Evolutionary conservation across 2,113 vertebrate species (phyloP), one percentile per base, ranked within the genome.

Genomic region (Coptodon bakossiorum): DNA sequence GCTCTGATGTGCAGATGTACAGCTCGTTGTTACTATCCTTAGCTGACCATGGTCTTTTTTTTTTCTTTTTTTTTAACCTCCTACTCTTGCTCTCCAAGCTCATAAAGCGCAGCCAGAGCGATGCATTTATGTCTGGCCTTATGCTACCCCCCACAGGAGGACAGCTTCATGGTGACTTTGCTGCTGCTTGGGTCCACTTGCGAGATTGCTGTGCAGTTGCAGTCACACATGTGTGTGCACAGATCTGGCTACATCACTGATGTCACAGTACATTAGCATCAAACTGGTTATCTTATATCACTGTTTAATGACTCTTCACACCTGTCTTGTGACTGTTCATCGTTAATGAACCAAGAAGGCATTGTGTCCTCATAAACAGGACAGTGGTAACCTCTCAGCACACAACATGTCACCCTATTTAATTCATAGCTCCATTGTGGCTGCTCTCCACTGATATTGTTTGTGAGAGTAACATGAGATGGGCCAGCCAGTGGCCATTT

Each of bases 401-500:
- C 84, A 80, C 54, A 79, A 61, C 84, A 89, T 86, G 89, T 88
- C 88, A 86, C 52, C 31, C n/a, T 10, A 7, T 54, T 54, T 94
- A 84, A 90, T 90, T 95, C 86, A 91, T 86, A 13, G 86, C 87
- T 87, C 84, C 83, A 85, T 80, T 83, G 88, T 87, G 57, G 38
- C 86, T 40, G 73, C 86, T 84, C 83, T 85, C 48, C 73, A n/a
- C 89, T 86, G 73, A 88, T 91, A 87, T 92, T 91, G 94, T 95
- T 92, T 93, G 88, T 31, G 81, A 87, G 82, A 34, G 92, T 80
- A 90, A 91, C 94, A 93, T 76, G 85, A 89, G 90, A 86, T 8
- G 87, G 89, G 87, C 89, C 88, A 91, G 93, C 95, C 86, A 56
- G 81, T 81, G 91, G 91, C 91, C 88, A 91, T 94, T 95, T 94